phyloP scores from a whole-genome alignment of 2,797 vertebrate genomes.

The Microtus agrestis region DNA sequence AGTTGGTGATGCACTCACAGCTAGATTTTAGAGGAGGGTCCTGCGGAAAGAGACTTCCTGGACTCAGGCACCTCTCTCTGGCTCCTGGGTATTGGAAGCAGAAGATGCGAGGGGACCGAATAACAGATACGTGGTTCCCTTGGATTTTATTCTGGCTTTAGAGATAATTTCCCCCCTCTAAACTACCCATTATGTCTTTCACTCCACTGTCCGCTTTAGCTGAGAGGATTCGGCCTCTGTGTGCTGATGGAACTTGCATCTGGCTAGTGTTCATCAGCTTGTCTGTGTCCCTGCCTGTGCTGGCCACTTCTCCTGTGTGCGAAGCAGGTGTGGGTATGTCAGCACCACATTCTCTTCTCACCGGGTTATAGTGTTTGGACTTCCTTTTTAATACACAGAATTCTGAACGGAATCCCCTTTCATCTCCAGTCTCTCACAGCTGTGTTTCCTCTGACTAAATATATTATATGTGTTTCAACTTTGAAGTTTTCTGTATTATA shows the following conservation, averaged over 20 bases:
- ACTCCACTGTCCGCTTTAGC: not conserved
- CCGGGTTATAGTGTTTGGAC: not conserved
- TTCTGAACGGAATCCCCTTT: not conserved
- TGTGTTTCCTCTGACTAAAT: not conserved
- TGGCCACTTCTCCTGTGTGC: not conserved
- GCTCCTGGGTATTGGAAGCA: not conserved
- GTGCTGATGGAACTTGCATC: not conserved
- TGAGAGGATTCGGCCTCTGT: not conserved
- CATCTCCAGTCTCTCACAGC: not conserved
- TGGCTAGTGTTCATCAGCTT: too few species aligned
- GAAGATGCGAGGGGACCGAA: not conserved
- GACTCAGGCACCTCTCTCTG: not conserved
- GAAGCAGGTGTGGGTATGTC: fast-evolving
- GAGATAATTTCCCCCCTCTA: not conserved
- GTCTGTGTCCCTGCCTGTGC: not conserved
- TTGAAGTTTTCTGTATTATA: not conserved
- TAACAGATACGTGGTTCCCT: not conserved
- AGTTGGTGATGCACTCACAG: not conserved
- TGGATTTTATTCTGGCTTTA: not conserved
- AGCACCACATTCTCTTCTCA: not conserved
- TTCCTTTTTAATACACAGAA: not conserved
- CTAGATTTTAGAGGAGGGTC: not conserved
- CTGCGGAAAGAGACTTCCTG: not conserved
- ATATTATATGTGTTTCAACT: not conserved
- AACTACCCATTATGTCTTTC: not conserved